phyloP scores from a whole-genome alignment of 2,113 vertebrate species.

The Scomber japonicus region DNA sequence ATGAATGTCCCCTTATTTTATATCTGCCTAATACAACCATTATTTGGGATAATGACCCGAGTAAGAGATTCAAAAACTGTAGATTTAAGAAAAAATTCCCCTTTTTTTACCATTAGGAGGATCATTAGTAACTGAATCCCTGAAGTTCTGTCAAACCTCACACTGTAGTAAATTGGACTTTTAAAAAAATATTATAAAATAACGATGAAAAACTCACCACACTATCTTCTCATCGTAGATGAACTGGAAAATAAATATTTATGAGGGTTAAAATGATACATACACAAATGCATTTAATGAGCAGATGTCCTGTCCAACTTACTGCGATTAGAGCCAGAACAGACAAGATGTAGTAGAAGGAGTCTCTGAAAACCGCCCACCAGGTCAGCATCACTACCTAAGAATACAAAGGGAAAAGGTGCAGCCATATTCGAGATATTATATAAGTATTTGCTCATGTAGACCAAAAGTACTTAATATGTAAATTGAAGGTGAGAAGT shows the following conservation, averaged over 20 bases:
- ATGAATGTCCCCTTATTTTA: no score
- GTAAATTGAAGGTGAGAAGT: neutral
- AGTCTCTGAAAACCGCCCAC: slow-evolving; percentile 97
- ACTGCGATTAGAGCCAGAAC: slow-evolving; percentile 93
- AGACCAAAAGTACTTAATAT: neutral
- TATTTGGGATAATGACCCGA: no score
- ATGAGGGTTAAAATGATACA: no score
- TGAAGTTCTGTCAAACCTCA: neutral
- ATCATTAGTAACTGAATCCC: no score
- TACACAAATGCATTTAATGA: neutral
- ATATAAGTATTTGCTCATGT: neutral
- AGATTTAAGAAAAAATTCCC: no score
- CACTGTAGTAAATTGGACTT: no score
- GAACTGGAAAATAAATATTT: slow-evolving; percentile 85
- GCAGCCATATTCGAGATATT: neutral
- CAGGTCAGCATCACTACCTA: slow-evolving; percentile 94
- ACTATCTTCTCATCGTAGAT: slow-evolving; percentile 96
- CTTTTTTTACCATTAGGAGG: no score
- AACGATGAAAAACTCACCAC: slow-evolving; percentile 88
- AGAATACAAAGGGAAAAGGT: slow-evolving; percentile 2
- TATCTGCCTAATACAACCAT: no score
- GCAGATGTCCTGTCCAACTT: slow-evolving; percentile 75
- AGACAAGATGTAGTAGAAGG: slow-evolving; percentile 93
- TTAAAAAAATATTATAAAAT: neutral
- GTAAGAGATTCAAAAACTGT: no score